phyloP scores from a whole-genome alignment of 2,797 vertebrate species.

The Rhynchotus rufescens region DNA sequence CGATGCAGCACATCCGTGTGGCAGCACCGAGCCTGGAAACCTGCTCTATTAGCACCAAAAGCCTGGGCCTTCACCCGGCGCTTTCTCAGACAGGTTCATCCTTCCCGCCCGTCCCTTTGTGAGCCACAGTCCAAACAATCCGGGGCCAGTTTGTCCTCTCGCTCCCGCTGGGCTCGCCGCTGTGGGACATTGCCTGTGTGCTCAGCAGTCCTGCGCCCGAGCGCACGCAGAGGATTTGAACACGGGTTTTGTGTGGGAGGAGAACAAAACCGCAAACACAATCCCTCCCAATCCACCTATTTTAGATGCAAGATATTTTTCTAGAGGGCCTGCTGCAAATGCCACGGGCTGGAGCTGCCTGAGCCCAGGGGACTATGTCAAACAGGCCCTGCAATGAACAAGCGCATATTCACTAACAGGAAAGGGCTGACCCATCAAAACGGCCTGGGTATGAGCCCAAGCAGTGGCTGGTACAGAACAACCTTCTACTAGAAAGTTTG shows the following conservation, averaged over 20 bases:
- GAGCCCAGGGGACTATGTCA: neutral
- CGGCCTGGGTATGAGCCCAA: neutral
- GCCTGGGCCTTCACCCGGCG: neutral
- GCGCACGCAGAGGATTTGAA: neutral
- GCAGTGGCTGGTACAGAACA: constrained; percentile 7
- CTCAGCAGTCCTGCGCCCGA: neutral
- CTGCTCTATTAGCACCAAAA: neutral
- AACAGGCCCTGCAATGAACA: neutral
- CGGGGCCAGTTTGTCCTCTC: neutral
- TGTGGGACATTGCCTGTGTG: neutral
- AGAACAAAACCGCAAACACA: neutral
- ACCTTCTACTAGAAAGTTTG: constrained; percentile 28
- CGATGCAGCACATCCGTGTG: neutral
- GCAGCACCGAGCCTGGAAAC: constrained; percentile 16
- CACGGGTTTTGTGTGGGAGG: neutral
- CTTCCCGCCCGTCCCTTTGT: neutral
- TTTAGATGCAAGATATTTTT: constrained; percentile 6
- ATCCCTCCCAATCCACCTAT: neutral
- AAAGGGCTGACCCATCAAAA: constrained; percentile 61
- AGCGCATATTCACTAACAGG: neutral
- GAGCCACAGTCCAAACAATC: neutral
- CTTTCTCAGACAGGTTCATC: constrained; percentile 21
- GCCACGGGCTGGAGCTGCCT: constrained; percentile 2
- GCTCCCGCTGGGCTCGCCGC: neutral
- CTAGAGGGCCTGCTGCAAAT: neutral